Percentiles rank a stretch among this genome's conserved stretches.
These are phyloP conservation scores for Bathynomus jamesi DNA, from an alignment of 1,140 invertebrate genomes.

Conservation along the genomic window DNA sequence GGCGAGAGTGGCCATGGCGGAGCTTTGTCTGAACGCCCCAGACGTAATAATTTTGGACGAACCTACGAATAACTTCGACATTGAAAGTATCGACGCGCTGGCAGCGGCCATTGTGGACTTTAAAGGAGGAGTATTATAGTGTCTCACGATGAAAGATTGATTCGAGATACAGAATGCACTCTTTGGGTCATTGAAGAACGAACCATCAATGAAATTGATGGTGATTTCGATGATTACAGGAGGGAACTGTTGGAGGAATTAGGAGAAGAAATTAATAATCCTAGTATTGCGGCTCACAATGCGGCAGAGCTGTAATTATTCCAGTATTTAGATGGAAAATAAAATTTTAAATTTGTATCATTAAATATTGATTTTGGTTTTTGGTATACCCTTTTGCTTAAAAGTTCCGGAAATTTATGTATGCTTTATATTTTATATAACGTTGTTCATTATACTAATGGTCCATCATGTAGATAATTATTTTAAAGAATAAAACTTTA, in stretches of 20 bases:
- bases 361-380: not conserved
- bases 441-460: not conserved
- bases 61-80: constrained; percentile 97
- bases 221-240: constrained; percentile 97
- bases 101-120: constrained; percentile 94
- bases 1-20: constrained; percentile 87
- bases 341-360: not conserved
- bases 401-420: no score
- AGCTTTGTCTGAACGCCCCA: constrained; percentile 68
- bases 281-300: constrained; percentile 76
- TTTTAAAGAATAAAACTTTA: no score
- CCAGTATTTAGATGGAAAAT: no score
- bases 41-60: constrained; percentile 96
- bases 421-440: not conserved
- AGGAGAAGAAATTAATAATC: constrained; percentile 88
- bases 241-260: constrained; percentile 89
- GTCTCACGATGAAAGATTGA: constrained; percentile 96
- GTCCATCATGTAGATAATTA: no score
- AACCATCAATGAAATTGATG: constrained; percentile 91
- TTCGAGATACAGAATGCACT: constrained; percentile 91
- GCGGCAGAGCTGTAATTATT: constrained; percentile 36
- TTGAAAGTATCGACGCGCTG: constrained; percentile 97
- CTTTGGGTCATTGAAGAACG: constrained; percentile 95
- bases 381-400: not conserved
- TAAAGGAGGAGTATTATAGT: constrained; percentile 93